Evolutionary conservation across 2,888 invertebrate species (phyloP), one percentile per base, ranked within the genome.

Genomic region (Melieria picta): DNA sequence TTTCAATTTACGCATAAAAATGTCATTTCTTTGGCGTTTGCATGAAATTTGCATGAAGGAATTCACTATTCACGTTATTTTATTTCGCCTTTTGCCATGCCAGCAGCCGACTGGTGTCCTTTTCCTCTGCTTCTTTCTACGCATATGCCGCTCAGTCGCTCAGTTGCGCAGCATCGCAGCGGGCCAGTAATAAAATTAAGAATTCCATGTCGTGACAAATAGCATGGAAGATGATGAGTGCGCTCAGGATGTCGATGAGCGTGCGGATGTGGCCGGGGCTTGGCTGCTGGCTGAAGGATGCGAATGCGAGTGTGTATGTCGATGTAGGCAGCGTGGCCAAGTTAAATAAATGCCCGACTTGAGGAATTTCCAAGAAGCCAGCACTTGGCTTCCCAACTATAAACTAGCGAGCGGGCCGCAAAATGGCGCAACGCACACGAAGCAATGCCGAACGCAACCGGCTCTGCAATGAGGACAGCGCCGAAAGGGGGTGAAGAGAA

Each of bases 1-100:
- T 83, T 83, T 83, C 83, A 83, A 83, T 83, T 83, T 83, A 83
- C 83, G 82, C 83, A 82, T 81, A 81, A 82, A 82, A 81, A 83
- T 83, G 82, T 79, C 80, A 82, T 81, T 80, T 80, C 64, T 69
- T 67, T 56, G 58, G 67, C 63, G 42, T 52, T 66, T 52, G 66
- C 71, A 65, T 74, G 58, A 79, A 81, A 81, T 81, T 81, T 81
- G 81, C 81, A 81, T 81, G 81, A 79, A 77, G 76, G 78, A 80
- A 80, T 80, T 79, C 76, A 69, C 56, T 61, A 50, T 11, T 50
- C 11, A 10, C 50, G 10, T 50, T 50, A 50, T 11, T 50, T 50
- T 50, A 50, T 50, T 50, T 50, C 50, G 11, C 50, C 9, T 50
- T 50, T 50, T 30, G 30, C 30, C 30, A 2, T 30, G 30, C 30